These are phyloP conservation scores for Cinara cedri DNA, from an alignment of 2,888 invertebrate species.

Conservation along the genomic window DNA sequence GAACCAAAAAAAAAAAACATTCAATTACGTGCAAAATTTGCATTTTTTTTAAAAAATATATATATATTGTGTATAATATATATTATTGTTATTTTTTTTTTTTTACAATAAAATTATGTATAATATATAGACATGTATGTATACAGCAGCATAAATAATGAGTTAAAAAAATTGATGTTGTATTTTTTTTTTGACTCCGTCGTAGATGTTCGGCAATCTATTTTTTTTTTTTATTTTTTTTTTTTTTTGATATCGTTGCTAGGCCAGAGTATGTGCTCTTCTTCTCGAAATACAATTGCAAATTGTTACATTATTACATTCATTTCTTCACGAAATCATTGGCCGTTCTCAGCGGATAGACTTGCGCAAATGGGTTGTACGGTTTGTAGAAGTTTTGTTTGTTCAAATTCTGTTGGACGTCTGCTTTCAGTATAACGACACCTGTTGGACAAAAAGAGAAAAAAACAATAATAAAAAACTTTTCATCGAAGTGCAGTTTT, in stretches of 20 bases:
- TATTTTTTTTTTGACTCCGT: neutral
- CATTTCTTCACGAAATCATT: constrained; percentile 58
- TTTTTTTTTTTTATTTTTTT: constrained; percentile 12
- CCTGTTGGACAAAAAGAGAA: constrained; percentile 63
- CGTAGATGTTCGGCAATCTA: neutral
- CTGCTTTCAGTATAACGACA: constrained; percentile 82
- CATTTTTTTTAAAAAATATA: neutral
- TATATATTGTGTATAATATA: neutral
- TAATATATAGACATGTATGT: constrained; percentile 3
- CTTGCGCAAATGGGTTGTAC: constrained; percentile 65
- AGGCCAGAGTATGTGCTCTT: neutral
- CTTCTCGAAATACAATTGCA: neutral
- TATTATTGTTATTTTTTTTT: constrained; percentile 5
- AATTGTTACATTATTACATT: neutral
- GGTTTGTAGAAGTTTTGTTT: constrained; percentile 62
- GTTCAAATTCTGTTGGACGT: constrained; percentile 67
- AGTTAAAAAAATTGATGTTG: neutral
- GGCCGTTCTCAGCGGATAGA: constrained; percentile 57
- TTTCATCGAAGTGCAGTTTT: too few species aligned
- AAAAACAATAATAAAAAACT: neutral
- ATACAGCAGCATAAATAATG: neutral
- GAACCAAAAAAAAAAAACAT: neutral
- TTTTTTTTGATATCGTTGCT: constrained; percentile 51
- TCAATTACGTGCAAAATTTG: neutral
- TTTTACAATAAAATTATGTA: constrained; percentile 37